These are phyloP conservation scores for Aplodontia rufa DNA, from an alignment of 2,113 vertebrate species.

Conservation along the genomic window DNA sequence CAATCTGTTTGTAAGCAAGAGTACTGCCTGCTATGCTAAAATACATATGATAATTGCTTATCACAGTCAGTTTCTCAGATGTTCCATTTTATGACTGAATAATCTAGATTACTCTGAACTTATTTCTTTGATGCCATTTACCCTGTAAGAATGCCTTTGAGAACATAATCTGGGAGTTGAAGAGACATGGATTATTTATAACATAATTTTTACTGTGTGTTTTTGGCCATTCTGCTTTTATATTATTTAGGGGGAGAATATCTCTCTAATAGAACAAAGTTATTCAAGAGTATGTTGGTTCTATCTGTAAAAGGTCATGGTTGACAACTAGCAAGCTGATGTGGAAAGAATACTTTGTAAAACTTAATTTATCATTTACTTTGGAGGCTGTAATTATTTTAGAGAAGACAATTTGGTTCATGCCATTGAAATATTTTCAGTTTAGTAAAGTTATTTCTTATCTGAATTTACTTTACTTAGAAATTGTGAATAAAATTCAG, in stretches of 20 bases:
- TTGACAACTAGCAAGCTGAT: not conserved
- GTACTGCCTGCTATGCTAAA: conserved; percentile 13
- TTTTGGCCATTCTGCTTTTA: no score
- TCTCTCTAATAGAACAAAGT: not conserved
- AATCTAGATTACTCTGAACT: conserved; percentile 24
- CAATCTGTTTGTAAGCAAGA: conserved; percentile 39
- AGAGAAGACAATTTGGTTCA: not conserved
- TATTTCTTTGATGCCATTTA: not conserved
- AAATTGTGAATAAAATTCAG: not conserved
- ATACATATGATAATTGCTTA: conserved; percentile 16
- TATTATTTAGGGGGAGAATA: not conserved
- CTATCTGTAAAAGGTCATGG: not conserved
- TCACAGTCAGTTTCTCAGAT: conserved; percentile 27
- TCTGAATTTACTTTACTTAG: conserved; percentile 18
- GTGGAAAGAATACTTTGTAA: conserved; percentile 26
- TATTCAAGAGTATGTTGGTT: conserved; percentile 39
- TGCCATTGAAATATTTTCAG: not conserved
- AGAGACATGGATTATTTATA: not conserved
- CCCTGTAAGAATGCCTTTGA: not conserved
- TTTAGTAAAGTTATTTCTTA: not conserved
- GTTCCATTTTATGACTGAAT: not conserved
- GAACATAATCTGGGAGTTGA: not conserved
- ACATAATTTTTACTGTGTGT: no score
- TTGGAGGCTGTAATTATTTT: not conserved
- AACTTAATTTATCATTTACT: not conserved